phyloP scores from a whole-genome alignment of 2,113 vertebrate genomes.

The Noctilio leporinus region DNA sequence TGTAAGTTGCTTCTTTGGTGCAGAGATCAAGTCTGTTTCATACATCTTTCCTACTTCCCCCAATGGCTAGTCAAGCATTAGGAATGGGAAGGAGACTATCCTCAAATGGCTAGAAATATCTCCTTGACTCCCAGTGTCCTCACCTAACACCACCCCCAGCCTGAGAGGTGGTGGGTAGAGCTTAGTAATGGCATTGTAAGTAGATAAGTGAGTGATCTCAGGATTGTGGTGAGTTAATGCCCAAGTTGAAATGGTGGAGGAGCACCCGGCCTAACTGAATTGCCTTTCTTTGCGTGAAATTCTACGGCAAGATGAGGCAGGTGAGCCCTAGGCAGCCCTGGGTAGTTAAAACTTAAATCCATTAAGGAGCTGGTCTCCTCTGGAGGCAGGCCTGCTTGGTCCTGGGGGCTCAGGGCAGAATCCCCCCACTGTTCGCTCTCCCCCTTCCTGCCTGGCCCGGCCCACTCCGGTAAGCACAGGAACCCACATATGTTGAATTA shows the following conservation, averaged over 20 bases:
- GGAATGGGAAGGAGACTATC: not conserved
- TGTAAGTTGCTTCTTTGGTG: not conserved
- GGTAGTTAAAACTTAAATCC: not conserved
- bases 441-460: not conserved
- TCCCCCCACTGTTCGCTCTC: not conserved
- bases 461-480: not conserved
- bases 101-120: not conserved
- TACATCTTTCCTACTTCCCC: not conserved
- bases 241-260: not conserved
- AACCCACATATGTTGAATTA: constrained; percentile 10
- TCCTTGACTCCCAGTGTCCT: not conserved
- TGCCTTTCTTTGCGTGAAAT: not conserved
- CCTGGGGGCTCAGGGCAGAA: not conserved
- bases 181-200: not conserved
- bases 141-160: not conserved
- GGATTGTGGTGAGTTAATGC: not conserved
- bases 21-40: not conserved
- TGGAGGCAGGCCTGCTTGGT: not conserved
- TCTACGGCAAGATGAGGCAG: not conserved
- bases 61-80: not conserved
- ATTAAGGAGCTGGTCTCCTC: not conserved
- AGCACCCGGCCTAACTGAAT: not conserved
- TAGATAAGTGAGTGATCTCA: not conserved
- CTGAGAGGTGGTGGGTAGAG: not conserved
- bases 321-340: not conserved